These are phyloP conservation scores for Harlomillsia oculata DNA, from an alignment of 1,140 invertebrate species.

Conservation along the genomic window DNA sequence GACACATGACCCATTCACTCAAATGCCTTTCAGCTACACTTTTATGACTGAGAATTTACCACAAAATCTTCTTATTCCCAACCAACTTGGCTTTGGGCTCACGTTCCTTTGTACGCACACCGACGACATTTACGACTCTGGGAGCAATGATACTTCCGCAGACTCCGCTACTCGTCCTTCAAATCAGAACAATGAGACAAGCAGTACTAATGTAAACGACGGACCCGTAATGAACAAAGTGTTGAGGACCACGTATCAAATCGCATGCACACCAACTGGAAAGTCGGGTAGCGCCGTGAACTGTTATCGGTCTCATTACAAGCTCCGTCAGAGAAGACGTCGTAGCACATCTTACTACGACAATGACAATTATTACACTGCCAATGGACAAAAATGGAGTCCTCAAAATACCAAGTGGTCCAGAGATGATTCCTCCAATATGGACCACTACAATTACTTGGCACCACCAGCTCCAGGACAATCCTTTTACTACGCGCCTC, in stretches of 20 bases:
- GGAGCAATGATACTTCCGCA: background rate
- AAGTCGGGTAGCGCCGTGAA: constrained; percentile 10
- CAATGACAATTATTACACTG: constrained; percentile 6
- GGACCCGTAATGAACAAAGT: too few relatives aligned
- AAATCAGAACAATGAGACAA: background rate
- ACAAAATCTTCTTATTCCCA: constrained; percentile 23
- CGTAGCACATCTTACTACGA: background rate
- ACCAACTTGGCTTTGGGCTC: constrained; percentile 34
- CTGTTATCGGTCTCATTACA: constrained; percentile 24
- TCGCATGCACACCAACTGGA: constrained; percentile 28
- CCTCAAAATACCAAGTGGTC: constrained; percentile 5
- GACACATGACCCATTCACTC: constrained; percentile 31
- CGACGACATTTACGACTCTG: background rate
- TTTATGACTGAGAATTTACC: constrained; percentile 26
- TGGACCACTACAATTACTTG: constrained; percentile 2
- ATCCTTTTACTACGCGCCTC: background rate
- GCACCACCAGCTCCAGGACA: background rate
- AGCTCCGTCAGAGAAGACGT: constrained; percentile 3
- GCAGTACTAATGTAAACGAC: too few relatives aligned
- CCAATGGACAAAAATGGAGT: background rate
- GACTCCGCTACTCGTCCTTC: background rate
- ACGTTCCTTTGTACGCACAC: constrained; percentile 20
- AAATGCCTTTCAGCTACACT: constrained; percentile 16
- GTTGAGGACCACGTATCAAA: constrained; percentile 2
- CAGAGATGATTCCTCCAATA: constrained; percentile 12